Evolutionary conservation across 2,113 vertebrate genomes (phyloP).

Genomic region (Pelusios castaneus): DNA sequence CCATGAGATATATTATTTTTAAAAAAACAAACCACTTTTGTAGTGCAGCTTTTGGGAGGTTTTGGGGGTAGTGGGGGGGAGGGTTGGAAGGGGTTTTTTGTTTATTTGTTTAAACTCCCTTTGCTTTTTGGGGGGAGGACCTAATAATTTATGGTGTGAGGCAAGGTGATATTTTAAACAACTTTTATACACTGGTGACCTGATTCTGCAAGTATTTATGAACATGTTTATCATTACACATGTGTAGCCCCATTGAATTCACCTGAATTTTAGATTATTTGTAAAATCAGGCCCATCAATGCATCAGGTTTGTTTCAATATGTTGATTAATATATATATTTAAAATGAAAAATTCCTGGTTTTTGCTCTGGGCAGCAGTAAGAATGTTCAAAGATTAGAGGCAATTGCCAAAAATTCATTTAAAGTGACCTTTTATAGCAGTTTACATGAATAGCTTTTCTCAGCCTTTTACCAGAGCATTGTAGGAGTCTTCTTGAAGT

Average conservation of each 20-base stretch:
- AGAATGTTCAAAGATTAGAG: slow-evolving; percentile 48
- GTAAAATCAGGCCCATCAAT: slow-evolving; percentile 48
- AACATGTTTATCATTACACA: background rate
- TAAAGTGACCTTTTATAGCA: slow-evolving; percentile 40
- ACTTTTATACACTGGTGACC: slow-evolving; percentile 9
- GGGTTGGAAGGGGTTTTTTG: background rate
- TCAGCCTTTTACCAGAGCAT: background rate
- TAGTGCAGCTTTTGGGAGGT: no score
- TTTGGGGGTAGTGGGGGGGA: no score
- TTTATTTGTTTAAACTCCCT: background rate
- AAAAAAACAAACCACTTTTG: background rate
- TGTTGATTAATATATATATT: slow-evolving; percentile 56
- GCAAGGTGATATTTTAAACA: background rate
- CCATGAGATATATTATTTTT: background rate
- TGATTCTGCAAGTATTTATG: slow-evolving; percentile 19
- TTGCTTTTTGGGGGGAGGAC: background rate
- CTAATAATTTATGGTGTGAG: background rate
- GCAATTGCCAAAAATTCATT: slow-evolving; percentile 42
- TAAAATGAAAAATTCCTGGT: slow-evolving; percentile 42
- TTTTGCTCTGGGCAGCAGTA: slow-evolving; percentile 11
- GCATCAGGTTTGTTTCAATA: slow-evolving; percentile 61
- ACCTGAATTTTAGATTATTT: slow-evolving; percentile 46
- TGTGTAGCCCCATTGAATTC: background rate
- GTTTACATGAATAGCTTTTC: slow-evolving; percentile 7
- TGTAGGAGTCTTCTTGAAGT: background rate